phyloP scores from a whole-genome alignment of 92 coral and sea anemone genomes.

The Porites lobata region DNA sequence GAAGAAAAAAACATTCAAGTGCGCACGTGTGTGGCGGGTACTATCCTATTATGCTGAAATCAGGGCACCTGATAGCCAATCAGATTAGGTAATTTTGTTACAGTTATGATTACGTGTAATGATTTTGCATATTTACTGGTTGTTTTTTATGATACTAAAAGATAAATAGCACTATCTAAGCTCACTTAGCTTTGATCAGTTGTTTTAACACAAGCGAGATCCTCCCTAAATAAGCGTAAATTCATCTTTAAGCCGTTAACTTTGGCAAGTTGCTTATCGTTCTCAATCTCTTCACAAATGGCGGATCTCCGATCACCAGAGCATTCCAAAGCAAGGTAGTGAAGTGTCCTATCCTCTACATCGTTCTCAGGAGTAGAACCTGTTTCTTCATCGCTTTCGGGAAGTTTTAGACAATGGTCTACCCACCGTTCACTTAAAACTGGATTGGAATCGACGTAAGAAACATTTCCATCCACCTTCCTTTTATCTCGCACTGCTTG shows the following conservation, averaged over 20 bases:
- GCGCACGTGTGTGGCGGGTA: too few relatives aligned
- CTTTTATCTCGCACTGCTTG: not conserved
- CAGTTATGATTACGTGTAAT: too few relatives aligned
- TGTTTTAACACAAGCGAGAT: not conserved
- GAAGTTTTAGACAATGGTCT: not conserved
- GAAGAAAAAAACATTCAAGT: too few relatives aligned
- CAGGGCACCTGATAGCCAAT: too few relatives aligned
- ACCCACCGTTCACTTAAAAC: not conserved
- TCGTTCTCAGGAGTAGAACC: not conserved
- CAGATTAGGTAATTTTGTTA: too few relatives aligned
- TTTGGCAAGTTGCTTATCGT: not conserved
- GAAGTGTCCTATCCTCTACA: not conserved
- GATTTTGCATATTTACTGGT: too few relatives aligned
- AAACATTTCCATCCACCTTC: not conserved
- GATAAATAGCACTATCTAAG: not conserved
- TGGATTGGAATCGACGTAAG: not conserved
- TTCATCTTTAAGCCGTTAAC: not conserved
- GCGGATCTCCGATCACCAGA: not conserved
- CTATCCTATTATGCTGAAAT: too few relatives aligned
- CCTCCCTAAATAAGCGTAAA: not conserved
- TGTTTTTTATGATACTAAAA: too few relatives aligned
- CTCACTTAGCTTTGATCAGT: not conserved
- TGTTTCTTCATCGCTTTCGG: not conserved
- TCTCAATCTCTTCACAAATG: not conserved
- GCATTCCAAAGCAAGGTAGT: not conserved